Base-by-base conservation (phyloP, 2,888 invertebrate genomes). In the Amorpha juglandis region DNA sequence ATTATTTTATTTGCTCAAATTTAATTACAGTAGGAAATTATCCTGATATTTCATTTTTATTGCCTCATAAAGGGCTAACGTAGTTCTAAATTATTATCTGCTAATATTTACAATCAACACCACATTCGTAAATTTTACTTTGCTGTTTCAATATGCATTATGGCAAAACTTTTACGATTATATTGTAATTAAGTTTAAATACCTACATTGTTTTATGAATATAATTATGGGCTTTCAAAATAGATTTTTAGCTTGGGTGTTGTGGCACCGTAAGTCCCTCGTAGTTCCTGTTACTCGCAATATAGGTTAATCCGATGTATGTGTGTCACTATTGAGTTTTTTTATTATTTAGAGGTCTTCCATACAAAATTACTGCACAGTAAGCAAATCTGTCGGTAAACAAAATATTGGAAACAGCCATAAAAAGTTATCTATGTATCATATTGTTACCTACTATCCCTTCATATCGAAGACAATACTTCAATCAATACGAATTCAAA, bases 401-500 rank as follows among this genome's bases (percentile, higher is more conserved):
- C n/a, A n/a, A n/a, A n/a, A n/a, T n/a, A n/a, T n/a, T n/a, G n/a
- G n/a, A n/a, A n/a, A n/a, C n/a, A n/a, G n/a, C n/a, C n/a, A n/a
- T n/a, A n/a, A n/a, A n/a, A n/a, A n/a, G n/a, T n/a, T n/a, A n/a
- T n/a, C n/a, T n/a, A n/a, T n/a, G n/a, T n/a, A 42, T 11, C 42
- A 45, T 45, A 38, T 11, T 45, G 45, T 38, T 38, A 45, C 12
- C 42, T 42, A 11, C 7, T 16, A 8, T 16, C 16, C 16, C 27
- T 21, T 27, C 21, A 4, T 4, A 58, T 58, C 19, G 12, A 42
- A 50, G n/a, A 52, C 52, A 27, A 33, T 27, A 52, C 14, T 64
- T 53, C 21, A 64, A 64, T 69, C 64, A 53, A 58, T 63, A 64
- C 70, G 70, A 71, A 74, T 74, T 73, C 79, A 75, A 80, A 81